These are phyloP conservation scores for Spodoptera litura DNA, from an alignment of 1,140 invertebrate genomes.

Conservation along the genomic window DNA sequence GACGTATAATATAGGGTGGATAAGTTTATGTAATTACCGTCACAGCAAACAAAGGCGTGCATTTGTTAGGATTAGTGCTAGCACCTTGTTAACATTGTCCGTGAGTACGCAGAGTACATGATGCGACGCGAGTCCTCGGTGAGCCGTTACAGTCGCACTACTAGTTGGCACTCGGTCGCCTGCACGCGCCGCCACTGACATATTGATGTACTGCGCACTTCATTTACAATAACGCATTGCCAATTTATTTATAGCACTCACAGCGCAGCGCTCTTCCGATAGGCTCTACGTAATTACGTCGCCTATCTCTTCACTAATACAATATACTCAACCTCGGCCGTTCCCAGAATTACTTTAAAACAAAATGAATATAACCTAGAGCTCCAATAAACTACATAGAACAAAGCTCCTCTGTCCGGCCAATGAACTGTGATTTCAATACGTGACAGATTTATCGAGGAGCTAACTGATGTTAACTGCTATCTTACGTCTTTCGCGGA, in stretches of 20 bases:
- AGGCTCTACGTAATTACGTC: not conserved
- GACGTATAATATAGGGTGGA: not conserved
- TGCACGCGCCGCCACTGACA: slow-evolving; percentile 46
- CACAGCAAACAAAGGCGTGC: not conserved
- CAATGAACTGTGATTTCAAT: slow-evolving; percentile 63
- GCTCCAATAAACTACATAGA: slow-evolving; percentile 46
- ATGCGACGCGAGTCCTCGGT: slow-evolving; percentile 2
- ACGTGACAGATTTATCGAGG: slow-evolving; percentile 72
- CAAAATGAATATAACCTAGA: slow-evolving; percentile 32
- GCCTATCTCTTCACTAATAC: not conserved
- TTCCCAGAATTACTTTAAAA: slow-evolving; percentile 40
- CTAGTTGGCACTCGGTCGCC: slow-evolving; percentile 1
- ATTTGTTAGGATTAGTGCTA: not conserved
- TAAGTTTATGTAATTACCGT: no score
- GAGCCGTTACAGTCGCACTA: slow-evolving; percentile 24
- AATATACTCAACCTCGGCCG: not conserved
- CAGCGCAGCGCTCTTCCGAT: slow-evolving; percentile 13
- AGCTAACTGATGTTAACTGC: slow-evolving; percentile 54
- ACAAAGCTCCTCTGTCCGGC: slow-evolving; percentile 46
- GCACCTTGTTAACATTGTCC: not conserved
- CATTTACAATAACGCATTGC: slow-evolving; percentile 49
- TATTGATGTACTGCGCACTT: slow-evolving; percentile 53
- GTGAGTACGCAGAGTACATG: not conserved
- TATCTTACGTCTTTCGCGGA: slow-evolving; percentile 64
- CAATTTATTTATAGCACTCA: slow-evolving; percentile 49